Evolutionary conservation across 2,113 vertebrate genomes (phyloP).

Genomic region (Takifugu flavidus): DNA sequence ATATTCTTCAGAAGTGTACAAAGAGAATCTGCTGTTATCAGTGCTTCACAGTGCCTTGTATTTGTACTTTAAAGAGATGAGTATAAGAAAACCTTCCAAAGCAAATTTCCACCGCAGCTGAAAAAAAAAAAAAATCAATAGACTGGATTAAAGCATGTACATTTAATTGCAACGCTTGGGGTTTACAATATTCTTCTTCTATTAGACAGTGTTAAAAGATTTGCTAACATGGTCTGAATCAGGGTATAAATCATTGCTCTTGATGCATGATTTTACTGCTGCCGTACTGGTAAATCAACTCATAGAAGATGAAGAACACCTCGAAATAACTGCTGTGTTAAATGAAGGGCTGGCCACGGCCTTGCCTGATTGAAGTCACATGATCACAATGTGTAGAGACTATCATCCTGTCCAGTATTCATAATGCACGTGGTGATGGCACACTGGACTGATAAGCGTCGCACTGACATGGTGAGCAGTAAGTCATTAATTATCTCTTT

Average conservation of each 20-base stretch:
- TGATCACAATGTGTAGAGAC: slow-evolving; percentile 27
- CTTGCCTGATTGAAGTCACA: slow-evolving; percentile 5
- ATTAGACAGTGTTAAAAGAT: slow-evolving; percentile 37
- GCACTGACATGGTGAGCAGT: slow-evolving; percentile 53
- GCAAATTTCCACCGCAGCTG: slow-evolving; percentile 41
- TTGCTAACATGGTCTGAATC: slow-evolving; percentile 21
- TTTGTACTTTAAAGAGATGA: slow-evolving; percentile 49
- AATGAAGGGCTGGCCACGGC: slow-evolving; percentile 6
- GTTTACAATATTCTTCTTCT: slow-evolving; percentile 29
- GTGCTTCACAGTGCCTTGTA: slow-evolving; percentile 42
- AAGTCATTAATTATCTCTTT: slow-evolving; percentile 73
- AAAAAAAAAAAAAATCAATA: slow-evolving; percentile 60
- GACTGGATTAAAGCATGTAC: slow-evolving; percentile 39
- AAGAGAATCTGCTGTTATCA: slow-evolving; percentile 40
- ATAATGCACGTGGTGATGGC: slow-evolving; percentile 59
- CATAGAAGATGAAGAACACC: slow-evolving; percentile 10
- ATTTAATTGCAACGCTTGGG: slow-evolving; percentile 52
- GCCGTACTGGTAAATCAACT: neutral
- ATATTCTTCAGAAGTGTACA: slow-evolving; percentile 30
- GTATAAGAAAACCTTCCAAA: slow-evolving; percentile 39
- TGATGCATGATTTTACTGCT: too few species aligned
- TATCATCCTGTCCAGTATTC: slow-evolving; percentile 41
- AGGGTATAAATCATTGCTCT: slow-evolving; percentile 13
- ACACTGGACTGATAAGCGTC: slow-evolving; percentile 62
- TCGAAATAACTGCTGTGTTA: slow-evolving; percentile 14